These are phyloP conservation scores for Chlorospingus semifuscus DNA, from an alignment of 2,797 vertebrate genomes.

Conservation along the genomic window DNA sequence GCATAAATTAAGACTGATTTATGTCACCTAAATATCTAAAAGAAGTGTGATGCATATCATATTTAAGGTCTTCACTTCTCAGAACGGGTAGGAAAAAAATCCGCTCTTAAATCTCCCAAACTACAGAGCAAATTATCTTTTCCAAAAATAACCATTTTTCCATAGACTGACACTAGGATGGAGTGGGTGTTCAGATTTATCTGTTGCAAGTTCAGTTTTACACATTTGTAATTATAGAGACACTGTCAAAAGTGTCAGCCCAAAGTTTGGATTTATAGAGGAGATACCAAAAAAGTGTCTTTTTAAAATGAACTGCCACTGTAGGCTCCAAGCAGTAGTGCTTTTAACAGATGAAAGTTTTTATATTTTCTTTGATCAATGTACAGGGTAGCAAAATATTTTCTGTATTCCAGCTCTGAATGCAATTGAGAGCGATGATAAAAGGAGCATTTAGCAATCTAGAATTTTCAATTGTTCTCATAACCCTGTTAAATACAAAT, in stretches of 20 bases:
- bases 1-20: constrained; percentile 24
- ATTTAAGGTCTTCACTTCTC: background rate
- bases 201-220: background rate
- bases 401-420: background rate
- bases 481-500: background rate
- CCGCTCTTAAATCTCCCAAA: background rate
- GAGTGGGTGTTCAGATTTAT: constrained; percentile 32
- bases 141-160: constrained; percentile 19
- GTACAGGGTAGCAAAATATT: background rate
- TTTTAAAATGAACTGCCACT: background rate
- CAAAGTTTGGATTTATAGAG: constrained; percentile 14
- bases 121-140: background rate
- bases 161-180: background rate
- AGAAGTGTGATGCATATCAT: background rate
- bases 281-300: background rate
- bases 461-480: background rate
- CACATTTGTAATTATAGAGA: constrained; percentile 1
- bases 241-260: background rate
- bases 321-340: background rate
- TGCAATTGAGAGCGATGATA: background rate
- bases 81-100: background rate
- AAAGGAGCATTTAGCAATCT: background rate
- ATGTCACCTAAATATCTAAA: background rate
- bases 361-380: background rate
- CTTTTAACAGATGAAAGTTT: background rate